Base-by-base conservation (phyloP, 2,888 invertebrate species). In the Mimas tiliae region DNA sequence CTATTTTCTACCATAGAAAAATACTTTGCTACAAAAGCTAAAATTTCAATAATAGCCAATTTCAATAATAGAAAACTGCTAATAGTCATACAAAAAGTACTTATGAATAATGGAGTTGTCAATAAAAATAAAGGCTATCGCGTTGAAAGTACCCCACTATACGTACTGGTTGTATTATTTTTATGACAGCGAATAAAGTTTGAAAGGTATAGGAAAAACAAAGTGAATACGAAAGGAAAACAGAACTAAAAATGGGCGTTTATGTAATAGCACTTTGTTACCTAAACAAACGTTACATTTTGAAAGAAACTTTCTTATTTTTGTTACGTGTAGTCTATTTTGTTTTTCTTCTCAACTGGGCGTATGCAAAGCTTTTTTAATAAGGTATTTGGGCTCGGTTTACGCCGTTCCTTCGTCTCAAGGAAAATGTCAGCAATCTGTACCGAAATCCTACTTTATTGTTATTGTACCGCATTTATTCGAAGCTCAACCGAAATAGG, bases 341-440 rank as follows among this genome's bases (percentile, higher is more conserved):
- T 52, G 45, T 45, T 52, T 62, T 63, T 53, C 69, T 80, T 79
- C 81, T 78, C 75, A 68, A 73, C 74, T 80, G 79, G 77, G 78
- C 81, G 77, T 85, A 88, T 88, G 88, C 84, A 88, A 85, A 88
- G 86, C 86, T 84, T 87, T 89, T 88, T 89, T 89, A 90, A 89
- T 89, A 90, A 90, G 85, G 87, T 80, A 85, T 84, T 82, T 51
- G 79, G 81, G 82, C 77, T 71, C 80, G 75, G 82, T 86, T 87
- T 89, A 87, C 85, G 79, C 76, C 82, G 82, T 82, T 82, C 84
- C 85, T 85, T 78, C 84, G 85, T 86, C 86, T 86, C 84, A 78
- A 79, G 86, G 88, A 89, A 82, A 90, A 91, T 90, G 90, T 91
- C 90, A 88, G 90, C 89, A 87, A 90, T 90, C 87, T 88, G 84